These are phyloP conservation scores for Sinodicranocentrus sp. DNA, from an alignment of 2,888 invertebrate species.

Conservation along the genomic window DNA sequence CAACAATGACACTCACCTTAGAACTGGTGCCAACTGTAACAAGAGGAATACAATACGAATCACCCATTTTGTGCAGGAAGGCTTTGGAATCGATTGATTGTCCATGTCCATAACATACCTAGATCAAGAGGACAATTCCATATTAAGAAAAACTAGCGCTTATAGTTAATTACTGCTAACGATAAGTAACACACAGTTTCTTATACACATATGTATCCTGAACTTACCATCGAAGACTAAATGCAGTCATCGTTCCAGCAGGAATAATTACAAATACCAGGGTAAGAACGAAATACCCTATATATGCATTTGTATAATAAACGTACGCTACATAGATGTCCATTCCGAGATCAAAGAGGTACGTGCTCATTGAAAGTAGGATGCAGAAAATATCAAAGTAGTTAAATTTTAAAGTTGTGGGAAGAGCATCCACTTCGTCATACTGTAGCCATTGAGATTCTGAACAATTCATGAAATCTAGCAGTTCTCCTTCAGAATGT, in stretches of 20 bases:
- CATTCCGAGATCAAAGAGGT: conserved; percentile 73
- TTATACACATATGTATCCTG: neutral
- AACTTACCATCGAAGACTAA: conserved; percentile 75
- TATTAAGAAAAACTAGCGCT: no score
- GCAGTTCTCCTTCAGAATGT: conserved; percentile 72
- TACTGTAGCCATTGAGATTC: conserved; percentile 75
- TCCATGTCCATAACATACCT: conserved; percentile 77
- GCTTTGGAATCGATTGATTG: conserved; percentile 75
- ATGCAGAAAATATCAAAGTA: conserved; percentile 75
- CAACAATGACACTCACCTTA: conserved; percentile 74
- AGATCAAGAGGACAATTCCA: neutral
- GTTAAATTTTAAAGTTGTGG: conserved; percentile 73
- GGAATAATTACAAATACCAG: conserved; percentile 76
- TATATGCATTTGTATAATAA: conserved; percentile 71
- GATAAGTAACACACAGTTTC: no score
- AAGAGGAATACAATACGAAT: conserved; percentile 75
- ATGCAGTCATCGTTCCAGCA: conserved; percentile 76
- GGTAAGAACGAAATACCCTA: conserved; percentile 75
- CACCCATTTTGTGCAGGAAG: conserved; percentile 76
- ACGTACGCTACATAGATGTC: conserved; percentile 75
- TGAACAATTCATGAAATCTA: conserved; percentile 66
- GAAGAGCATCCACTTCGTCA: conserved; percentile 75
- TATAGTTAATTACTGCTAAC: neutral
- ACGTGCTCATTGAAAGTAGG: conserved; percentile 72
- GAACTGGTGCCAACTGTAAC: conserved; percentile 75